Evolutionary conservation across 2,888 invertebrate genomes (phyloP).

Genomic region (Oscheius sp.): DNA sequence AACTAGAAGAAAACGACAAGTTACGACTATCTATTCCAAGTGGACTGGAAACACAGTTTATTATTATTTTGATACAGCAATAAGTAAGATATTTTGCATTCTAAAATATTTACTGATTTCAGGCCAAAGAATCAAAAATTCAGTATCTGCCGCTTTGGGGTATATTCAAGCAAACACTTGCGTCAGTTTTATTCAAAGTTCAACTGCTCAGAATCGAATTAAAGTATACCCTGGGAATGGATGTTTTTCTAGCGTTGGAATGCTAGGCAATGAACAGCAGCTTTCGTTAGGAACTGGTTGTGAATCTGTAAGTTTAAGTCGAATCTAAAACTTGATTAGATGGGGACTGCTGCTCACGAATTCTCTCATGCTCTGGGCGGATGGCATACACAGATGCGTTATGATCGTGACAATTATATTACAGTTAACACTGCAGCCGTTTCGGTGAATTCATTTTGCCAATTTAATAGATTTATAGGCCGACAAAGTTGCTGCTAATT

Average conservation of each 20-base stretch:
- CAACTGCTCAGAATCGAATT: constrained; percentile 38
- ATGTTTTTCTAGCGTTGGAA: constrained; percentile 43
- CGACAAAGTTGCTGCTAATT: neutral
- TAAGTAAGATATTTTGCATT: neutral
- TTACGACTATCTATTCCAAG: constrained; percentile 27
- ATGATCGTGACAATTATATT: constrained; percentile 13
- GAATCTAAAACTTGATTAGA: neutral
- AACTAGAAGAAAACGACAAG: constrained; percentile 35
- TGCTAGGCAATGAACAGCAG: constrained; percentile 40
- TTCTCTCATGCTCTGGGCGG: constrained; percentile 19
- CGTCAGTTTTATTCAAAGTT: constrained; percentile 32
- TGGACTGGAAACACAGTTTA: constrained; percentile 42
- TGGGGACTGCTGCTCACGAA: constrained; percentile 23
- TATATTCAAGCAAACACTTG: constrained; percentile 34
- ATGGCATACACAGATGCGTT: constrained; percentile 16
- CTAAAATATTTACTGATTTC: neutral
- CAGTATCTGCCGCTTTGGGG: constrained; percentile 24
- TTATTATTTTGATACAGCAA: constrained; percentile 37
- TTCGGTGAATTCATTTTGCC: neutral
- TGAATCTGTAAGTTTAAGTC: constrained; percentile 27
- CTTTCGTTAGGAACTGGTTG: constrained; percentile 44
- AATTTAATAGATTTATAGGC: neutral
- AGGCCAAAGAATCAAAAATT: constrained; percentile 20
- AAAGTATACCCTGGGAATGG: constrained; percentile 39
- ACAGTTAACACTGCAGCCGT: neutral